Percentiles rank a stretch among this genome's conserved stretches.
These are phyloP conservation scores for Theretra japonica DNA, from an alignment of 2,888 invertebrate genomes.

Conservation along the genomic window DNA sequence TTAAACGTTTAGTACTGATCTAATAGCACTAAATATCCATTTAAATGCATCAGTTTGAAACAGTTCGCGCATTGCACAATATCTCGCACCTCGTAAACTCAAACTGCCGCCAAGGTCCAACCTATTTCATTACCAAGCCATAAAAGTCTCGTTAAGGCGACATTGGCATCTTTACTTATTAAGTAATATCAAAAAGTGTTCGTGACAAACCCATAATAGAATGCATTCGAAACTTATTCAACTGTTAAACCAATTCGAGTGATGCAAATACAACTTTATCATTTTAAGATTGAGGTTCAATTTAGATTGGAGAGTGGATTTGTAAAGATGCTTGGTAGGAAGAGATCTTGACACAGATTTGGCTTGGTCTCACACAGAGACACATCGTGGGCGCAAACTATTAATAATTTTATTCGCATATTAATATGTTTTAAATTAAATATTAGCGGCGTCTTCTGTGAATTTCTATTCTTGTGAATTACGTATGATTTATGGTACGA, in stretches of 20 bases:
- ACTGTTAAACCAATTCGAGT: slow-evolving; percentile 28
- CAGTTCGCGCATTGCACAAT: background rate
- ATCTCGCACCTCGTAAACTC: slow-evolving; percentile 6
- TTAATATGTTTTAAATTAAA: slow-evolving; percentile 34
- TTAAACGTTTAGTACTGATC: background rate
- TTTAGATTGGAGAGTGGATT: background rate
- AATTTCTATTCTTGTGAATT: slow-evolving; percentile 22
- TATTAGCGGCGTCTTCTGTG: slow-evolving; percentile 36
- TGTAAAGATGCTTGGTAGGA: slow-evolving; percentile 36
- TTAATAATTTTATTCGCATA: slow-evolving; percentile 47
- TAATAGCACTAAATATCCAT: too few species aligned
- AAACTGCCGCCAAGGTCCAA: background rate
- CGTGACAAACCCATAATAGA: slow-evolving; percentile 60
- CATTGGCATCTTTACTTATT: slow-evolving; percentile 40
- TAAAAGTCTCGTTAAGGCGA: slow-evolving; percentile 35
- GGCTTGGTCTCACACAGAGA: slow-evolving; percentile 53
- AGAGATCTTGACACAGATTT: slow-evolving; percentile 67
- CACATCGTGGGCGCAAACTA: slow-evolving; percentile 54
- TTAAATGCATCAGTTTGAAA: background rate
- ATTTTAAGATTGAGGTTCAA: background rate
- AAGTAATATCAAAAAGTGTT: slow-evolving; percentile 39
- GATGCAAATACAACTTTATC: slow-evolving; percentile 13
- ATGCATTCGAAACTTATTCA: slow-evolving; percentile 43
- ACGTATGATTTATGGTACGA: slow-evolving; percentile 6
- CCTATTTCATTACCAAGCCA: slow-evolving; percentile 26